Percentiles rank a stretch among this genome's conserved stretches.
Conservation (phyloP, 2,888 invertebrate species). For the Heliconius ismenius region DNA sequence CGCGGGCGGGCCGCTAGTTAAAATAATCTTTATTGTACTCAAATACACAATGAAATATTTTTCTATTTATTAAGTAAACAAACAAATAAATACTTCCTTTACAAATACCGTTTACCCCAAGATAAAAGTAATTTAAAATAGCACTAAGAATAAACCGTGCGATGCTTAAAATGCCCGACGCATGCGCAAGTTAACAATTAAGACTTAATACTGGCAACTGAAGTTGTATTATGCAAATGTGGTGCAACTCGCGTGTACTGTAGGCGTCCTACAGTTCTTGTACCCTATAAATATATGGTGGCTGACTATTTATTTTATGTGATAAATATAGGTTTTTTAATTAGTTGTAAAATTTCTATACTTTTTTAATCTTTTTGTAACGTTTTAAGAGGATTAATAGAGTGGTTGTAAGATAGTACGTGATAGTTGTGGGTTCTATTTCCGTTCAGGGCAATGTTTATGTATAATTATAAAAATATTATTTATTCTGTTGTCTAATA, state of each 20-base stretch:
- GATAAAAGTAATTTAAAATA: constrained; percentile 27
- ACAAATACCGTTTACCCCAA: constrained; percentile 7
- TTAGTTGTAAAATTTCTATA: constrained; percentile 24
- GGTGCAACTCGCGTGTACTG: constrained; percentile 65
- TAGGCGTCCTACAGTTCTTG: constrained; percentile 70
- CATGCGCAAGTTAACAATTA: constrained; percentile 74
- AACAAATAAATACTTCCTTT: not conserved
- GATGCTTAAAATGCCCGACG: constrained; percentile 42
- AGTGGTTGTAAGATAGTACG: not conserved
- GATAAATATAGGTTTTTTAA: constrained; percentile 42
- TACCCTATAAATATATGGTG: constrained; percentile 59
- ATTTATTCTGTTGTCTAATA: too few relatives aligned
- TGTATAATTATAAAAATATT: not conserved
- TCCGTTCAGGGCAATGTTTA: not conserved
- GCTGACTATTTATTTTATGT: constrained; percentile 49
- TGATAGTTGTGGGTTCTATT: not conserved
- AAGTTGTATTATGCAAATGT: constrained; percentile 81
- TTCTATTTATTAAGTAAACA: not conserved
- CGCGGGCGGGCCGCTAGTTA: too few relatives aligned
- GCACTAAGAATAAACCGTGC: constrained; percentile 30
- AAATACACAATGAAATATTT: not conserved
- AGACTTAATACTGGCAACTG: constrained; percentile 77
- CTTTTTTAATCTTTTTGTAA: not conserved
- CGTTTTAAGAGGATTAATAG: not conserved
- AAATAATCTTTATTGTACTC: too few relatives aligned